A percentile compares a stretch with the other conserved stretches of the same genome.
Evolutionary conservation across 2,113 vertebrate genomes (phyloP).

Genomic region (Onychostruthus taczanowskii): DNA sequence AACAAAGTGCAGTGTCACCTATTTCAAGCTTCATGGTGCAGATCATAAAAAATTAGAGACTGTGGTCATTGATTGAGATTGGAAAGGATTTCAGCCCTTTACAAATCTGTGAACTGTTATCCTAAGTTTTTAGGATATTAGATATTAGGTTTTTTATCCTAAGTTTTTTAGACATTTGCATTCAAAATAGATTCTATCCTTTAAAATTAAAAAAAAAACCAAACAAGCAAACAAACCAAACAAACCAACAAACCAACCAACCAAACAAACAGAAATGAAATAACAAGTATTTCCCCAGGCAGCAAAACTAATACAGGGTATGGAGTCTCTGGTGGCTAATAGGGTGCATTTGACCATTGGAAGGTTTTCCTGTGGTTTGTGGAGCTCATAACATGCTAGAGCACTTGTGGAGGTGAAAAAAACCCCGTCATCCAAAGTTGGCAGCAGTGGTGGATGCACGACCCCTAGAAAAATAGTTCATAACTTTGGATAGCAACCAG

Average conservation of each 20-base stretch:
- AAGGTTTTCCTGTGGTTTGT: neutral
- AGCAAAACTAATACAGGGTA: neutral
- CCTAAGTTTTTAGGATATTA: neutral
- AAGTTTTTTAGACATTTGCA: neutral
- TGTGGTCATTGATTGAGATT: neutral
- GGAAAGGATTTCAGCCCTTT: neutral
- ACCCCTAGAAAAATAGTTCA: neutral
- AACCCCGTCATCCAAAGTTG: rapidly evolving
- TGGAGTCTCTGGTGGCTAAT: neutral
- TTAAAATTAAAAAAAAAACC: neutral
- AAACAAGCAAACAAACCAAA: too few relatives aligned
- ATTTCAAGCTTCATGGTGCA: neutral
- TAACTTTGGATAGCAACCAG: neutral
- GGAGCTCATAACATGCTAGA: neutral
- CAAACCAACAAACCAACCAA: too few relatives aligned
- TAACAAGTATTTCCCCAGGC: neutral
- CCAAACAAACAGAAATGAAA: neutral
- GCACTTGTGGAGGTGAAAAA: neutral
- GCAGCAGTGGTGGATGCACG: neutral
- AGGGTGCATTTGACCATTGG: neutral
- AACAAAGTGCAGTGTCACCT: neutral
- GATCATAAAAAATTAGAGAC: neutral
- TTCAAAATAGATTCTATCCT: neutral
- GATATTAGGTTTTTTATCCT: too few relatives aligned
- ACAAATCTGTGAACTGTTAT: neutral